Evolutionary conservation across 2,888 invertebrate species (phyloP), one percentile per base, ranked within the genome.

Genomic region (Cheilosia vulpina): DNA sequence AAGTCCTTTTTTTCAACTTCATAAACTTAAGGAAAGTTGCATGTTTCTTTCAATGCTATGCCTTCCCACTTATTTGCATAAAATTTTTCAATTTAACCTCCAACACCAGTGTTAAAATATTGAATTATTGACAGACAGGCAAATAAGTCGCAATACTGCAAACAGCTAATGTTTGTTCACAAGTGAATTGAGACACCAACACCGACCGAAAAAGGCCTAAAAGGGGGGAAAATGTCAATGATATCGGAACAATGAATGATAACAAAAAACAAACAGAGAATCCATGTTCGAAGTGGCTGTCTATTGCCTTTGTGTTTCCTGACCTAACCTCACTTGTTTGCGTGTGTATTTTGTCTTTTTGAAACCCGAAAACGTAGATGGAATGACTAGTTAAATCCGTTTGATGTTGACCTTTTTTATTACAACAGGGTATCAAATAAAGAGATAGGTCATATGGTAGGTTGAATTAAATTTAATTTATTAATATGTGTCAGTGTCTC

Each of bases 351-450:
- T 45, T 4, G 19, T 34, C 9, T 63, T 63, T 63, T 63, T 38
- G 24, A 63, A 63, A 63, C 55, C 63, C 55, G 63, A 65, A 55
- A 21, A 31, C 55, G n/a, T 38, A 73, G 17, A n/a, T 7, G 7
- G 6, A 73, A 38, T 34, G 73, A 55, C 21, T 34, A 38, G 43
- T 31, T 55, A 55, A 45, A 21, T 63, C 21, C 17, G 34, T 55
- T 47, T 27, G 31, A 41, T 19, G 21, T 63, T 19, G 7, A 15
- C 41, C 38, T 41, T 55, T 45, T 21, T 58, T 41, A 24, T 53
- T 17, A 55, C 13, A 63, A 73, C 21, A 41, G 43, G 62, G 53
- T 72, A 21, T 31, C 7, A 62, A n/a, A 43, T 72, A 43, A n/a
- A 15, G 13, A 43, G 62, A 24, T 21, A 31, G 13, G 19, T 13